A percentile compares a stretch with the other conserved stretches of the same genome.
Evolutionary conservation across 1,140 invertebrate genomes (phyloP).

Genomic region (Bombus breviceps): DNA sequence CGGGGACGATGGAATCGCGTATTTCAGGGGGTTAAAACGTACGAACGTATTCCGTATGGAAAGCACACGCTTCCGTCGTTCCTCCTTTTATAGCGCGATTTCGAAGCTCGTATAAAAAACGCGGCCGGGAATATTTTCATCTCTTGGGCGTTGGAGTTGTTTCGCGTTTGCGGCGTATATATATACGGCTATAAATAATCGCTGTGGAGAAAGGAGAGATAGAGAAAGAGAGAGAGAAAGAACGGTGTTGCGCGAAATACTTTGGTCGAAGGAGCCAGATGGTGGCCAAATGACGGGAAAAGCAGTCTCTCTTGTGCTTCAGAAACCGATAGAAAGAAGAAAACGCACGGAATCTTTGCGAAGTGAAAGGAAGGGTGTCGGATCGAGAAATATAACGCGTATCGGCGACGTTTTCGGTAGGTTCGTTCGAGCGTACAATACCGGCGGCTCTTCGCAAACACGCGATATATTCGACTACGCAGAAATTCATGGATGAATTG

Average conservation of each 20-base stretch:
- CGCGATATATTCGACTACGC: slow-evolving; percentile 6
- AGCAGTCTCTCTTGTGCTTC: neutral
- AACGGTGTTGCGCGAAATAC: slow-evolving; percentile 30
- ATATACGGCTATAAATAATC: slow-evolving; percentile 39
- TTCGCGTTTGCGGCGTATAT: slow-evolving; percentile 1
- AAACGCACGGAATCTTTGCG: slow-evolving; percentile 8
- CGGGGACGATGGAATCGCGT: neutral
- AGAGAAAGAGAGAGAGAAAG: neutral
- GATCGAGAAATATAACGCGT: neutral
- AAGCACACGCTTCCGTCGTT: slow-evolving; percentile 28
- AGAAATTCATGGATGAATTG: slow-evolving; percentile 42
- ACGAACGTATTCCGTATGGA: slow-evolving; percentile 40
- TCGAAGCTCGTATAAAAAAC: slow-evolving; percentile 32
- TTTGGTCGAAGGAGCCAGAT: slow-evolving; percentile 14
- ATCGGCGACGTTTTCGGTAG: slow-evolving; percentile 7
- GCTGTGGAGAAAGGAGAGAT: neutral
- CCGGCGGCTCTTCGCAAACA: neutral
- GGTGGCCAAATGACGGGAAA: slow-evolving; percentile 39
- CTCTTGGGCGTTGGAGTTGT: slow-evolving; percentile 27
- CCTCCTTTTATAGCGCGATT: slow-evolving; percentile 45
- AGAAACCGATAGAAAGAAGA: neutral
- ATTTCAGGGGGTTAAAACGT: slow-evolving; percentile 15
- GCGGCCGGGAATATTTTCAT: slow-evolving; percentile 29
- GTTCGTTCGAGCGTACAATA: neutral
- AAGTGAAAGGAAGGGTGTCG: neutral